Evolutionary conservation across 2,888 invertebrate species (phyloP), one percentile per base, ranked within the genome.

Genomic region (Drosophila melanosoma): DNA sequence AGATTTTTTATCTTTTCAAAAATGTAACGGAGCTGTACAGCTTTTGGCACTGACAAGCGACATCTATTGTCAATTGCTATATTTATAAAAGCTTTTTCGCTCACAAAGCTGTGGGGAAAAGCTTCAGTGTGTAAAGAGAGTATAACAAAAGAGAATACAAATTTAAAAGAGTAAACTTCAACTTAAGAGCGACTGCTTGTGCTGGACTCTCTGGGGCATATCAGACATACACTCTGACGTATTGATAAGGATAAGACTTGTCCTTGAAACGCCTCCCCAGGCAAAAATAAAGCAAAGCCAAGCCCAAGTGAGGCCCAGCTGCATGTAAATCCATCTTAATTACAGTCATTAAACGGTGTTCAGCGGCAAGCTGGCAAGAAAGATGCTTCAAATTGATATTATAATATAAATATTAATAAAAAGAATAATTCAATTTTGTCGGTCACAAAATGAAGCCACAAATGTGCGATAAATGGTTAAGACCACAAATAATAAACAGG

Each of bases 191-290:
- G 49, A 45, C 36, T 40, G 48, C 57, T 59, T 32, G 26, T 15
- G n/a, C 52, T 17, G 23, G 8, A 29, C 56, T 54, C 38, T 59
- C 51, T 23, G 32, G 26, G 4, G 23, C 60, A 45, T 40, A 69
- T 64, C 52, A 65, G 69, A 32, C 15, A 59, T 29, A 32, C 33
- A 52, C 56, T 74, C 74, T 79, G 79, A 73, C 79, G 69, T 71
- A 74, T 72, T 83, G 83, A 83, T 87, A 83, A 87, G 70, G 87
- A 84, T 82, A 87, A 82, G 81, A 33, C 52, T 42, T 61, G 74
- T 63, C 74, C 77, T 78, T 78, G 79, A 54, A 32, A 49, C 48
- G 49, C 36, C 1, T 26, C 26, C 36, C 51, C 48, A 12, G 33
- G 12, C 32, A 60, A 35, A 54, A 51, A 38, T 38, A 45, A 20